These are phyloP conservation scores for Amphipoea lucens DNA, from an alignment of 2,888 invertebrate genomes.

Conservation along the genomic window DNA sequence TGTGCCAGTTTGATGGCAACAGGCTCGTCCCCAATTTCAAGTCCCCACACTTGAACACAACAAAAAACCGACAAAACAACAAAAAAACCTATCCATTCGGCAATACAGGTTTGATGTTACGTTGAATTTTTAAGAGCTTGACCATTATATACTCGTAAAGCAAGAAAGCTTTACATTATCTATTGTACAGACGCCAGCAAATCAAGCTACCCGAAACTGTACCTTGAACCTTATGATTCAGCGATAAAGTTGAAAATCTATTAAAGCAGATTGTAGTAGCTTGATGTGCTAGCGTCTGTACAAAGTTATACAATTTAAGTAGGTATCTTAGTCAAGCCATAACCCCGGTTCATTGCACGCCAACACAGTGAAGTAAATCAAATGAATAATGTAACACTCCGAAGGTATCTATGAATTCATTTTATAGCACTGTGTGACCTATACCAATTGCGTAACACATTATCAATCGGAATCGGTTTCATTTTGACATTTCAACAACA, in stretches of 20 bases:
- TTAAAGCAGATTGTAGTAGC: too few relatives aligned
- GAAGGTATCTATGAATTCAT: background rate
- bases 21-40: background rate
- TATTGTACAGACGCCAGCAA: too few relatives aligned
- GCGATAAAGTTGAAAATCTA: too few relatives aligned
- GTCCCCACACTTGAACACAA: background rate
- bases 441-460: background rate
- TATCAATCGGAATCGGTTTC: too few relatives aligned
- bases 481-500: too few relatives aligned
- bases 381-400: conserved; percentile 52
- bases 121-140: background rate
- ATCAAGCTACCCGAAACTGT: too few relatives aligned
- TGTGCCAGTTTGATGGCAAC: background rate
- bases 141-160: too few relatives aligned
- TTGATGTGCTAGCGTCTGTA: background rate
- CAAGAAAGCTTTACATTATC: background rate
- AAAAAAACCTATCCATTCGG: too few relatives aligned
- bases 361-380: conserved; percentile 26
- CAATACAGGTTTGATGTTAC: background rate
- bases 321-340: conserved; percentile 10
- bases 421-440: background rate
- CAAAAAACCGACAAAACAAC: too few relatives aligned
- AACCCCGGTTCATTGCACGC: conserved; percentile 22
- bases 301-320: background rate
- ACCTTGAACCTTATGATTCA: too few relatives aligned